These are phyloP conservation scores for Lycaena phlaeas DNA, from an alignment of 2,888 invertebrate species.

Conservation along the genomic window DNA sequence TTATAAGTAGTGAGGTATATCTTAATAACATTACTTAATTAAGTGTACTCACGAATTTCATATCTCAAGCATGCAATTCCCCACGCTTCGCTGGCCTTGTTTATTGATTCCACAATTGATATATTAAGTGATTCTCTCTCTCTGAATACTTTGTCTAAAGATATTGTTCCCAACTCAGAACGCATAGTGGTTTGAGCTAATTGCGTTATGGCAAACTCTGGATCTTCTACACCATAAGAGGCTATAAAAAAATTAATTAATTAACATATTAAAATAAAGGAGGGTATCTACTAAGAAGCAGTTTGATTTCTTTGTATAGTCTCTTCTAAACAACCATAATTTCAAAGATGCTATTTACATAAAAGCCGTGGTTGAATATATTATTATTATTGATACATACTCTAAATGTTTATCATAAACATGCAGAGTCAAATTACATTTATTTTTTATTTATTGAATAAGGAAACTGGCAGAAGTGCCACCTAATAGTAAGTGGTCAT, in stretches of 20 bases:
- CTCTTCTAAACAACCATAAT: no score
- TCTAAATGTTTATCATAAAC: no score
- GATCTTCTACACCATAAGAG: constrained; percentile 99
- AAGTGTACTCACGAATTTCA: constrained; percentile 54
- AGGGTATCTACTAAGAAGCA: no score
- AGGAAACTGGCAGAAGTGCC: no score
- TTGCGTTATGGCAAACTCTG: constrained; percentile 99
- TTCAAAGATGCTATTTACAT: no score
- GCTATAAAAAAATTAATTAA: constrained; percentile 64
- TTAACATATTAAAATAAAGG: background rate
- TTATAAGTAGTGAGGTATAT: no score
- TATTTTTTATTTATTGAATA: no score
- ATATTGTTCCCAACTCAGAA: constrained; percentile 98
- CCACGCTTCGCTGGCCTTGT: constrained; percentile 99
- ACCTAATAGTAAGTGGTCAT: no score
- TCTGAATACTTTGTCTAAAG: constrained; percentile 95
- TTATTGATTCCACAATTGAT: constrained; percentile 95
- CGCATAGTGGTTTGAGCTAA: constrained; percentile 99
- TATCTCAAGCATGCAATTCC: constrained; percentile 95
- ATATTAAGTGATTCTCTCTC: constrained; percentile 97
- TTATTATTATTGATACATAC: no score
- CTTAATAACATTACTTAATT: background rate
- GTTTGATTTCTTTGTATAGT: no score
- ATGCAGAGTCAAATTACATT: no score
- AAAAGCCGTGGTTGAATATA: no score